Percentiles rank a stretch among this genome's conserved stretches.
Conservation (phyloP, 2,888 invertebrate species). For the Trileptium ribeirensis region DNA sequence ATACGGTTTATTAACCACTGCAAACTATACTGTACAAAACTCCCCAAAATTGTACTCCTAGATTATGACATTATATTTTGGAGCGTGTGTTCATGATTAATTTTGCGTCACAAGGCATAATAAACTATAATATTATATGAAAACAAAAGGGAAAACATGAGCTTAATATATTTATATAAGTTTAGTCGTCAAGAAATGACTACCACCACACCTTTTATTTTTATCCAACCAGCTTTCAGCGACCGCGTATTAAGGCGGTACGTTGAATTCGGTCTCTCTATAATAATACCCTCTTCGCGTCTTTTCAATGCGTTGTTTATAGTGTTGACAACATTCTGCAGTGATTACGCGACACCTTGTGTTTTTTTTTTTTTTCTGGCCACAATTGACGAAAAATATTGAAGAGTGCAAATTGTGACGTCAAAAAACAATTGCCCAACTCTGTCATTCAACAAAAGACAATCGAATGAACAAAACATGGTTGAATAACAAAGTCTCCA, state of each 20-base stretch:
- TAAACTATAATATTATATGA: too few relatives aligned
- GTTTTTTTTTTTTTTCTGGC: slow-evolving; percentile 16
- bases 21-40: too few relatives aligned
- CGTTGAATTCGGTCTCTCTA: slow-evolving; percentile 69
- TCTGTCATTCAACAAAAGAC: slow-evolving; percentile 69
- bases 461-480: slow-evolving; percentile 80
- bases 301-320: slow-evolving; percentile 73
- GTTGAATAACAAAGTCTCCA: slow-evolving; percentile 62
- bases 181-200: too few relatives aligned
- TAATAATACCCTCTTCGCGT: slow-evolving; percentile 80
- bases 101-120: too few relatives aligned
- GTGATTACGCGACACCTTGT: neutral
- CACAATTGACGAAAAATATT: neutral
- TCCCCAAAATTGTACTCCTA: too few relatives aligned
- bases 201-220: too few relatives aligned
- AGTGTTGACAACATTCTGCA: slow-evolving; percentile 63
- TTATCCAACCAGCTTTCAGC: slow-evolving; percentile 72
- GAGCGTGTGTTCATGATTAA: too few relatives aligned
- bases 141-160: too few relatives aligned
- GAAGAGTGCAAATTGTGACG: slow-evolving; percentile 19
- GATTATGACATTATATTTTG: too few relatives aligned
- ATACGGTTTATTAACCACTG: too few relatives aligned
- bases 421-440: slow-evolving; percentile 50
- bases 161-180: too few relatives aligned
- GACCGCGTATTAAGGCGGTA: slow-evolving; percentile 71